Evolutionary conservation across 2,888 invertebrate species (phyloP).

Genomic region (Nebria brevicollis): DNA sequence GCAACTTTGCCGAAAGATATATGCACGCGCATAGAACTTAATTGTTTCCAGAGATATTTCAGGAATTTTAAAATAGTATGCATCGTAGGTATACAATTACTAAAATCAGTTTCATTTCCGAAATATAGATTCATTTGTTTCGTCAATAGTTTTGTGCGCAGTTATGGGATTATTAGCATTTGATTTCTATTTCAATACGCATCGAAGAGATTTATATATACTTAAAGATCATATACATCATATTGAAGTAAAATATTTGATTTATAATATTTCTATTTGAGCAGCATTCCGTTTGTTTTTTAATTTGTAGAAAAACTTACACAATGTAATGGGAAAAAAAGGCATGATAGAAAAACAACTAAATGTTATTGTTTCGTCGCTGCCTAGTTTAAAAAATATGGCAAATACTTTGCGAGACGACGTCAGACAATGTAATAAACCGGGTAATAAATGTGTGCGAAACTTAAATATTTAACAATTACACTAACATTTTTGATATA

Average conservation of each 20-base stretch:
- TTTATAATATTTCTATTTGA: no score
- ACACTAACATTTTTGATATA: no score
- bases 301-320: not conserved
- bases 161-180: not conserved
- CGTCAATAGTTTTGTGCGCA: not conserved
- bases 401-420: constrained; percentile 22
- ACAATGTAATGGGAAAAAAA: constrained; percentile 13
- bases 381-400: constrained; percentile 33
- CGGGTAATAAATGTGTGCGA: constrained; percentile 3
- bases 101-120: not conserved
- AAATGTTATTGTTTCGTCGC: constrained; percentile 17
- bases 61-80: not conserved
- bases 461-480: no score
- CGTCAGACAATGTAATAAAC: constrained; percentile 6
- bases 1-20: not conserved
- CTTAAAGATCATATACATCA: not conserved
- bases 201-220: not conserved
- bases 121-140: not conserved
- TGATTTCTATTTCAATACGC: not conserved
- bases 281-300: no score
- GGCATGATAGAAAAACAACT: constrained; percentile 18
- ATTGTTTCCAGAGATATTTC: not conserved
- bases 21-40: not conserved
- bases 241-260: constrained; percentile 23
- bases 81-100: not conserved